Base-by-base conservation (phyloP, 1,140 invertebrate genomes). In the Pseudomyrmex pallidus region DNA sequence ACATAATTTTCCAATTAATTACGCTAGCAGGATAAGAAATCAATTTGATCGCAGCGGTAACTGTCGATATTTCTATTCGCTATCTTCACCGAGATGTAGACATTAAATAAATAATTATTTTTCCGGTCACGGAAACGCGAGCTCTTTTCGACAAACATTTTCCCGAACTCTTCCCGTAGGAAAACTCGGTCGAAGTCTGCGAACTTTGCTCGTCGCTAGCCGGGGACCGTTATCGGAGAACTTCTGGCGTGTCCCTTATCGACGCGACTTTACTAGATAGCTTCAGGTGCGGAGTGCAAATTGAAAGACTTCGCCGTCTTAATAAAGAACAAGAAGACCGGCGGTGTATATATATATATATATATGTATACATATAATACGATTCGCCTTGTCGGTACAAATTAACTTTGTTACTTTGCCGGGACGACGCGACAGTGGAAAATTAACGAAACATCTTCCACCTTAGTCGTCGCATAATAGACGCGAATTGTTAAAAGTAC, bases 361-460 rank as follows among this genome's bases (percentile, higher is more conserved):
- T 89, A 89, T 25, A 61, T 13, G n/a, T 13, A 12, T 17, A 17
- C n/a, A 66, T 68, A 89, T 89, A 89, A 89, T 87, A 86, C 74
- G 73, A 89, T 88, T 70, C 70, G 50, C 66, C 76, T 66, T 82
- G 77, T 13, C 54, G 56, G 61, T 17, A 83, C 61, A 88, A 89
- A 88, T 90, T 90, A 82, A 90, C 88, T 89, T 90, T 83, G 85
- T 90, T 90, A 88, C 76, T 64, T 61, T 22, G 73, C 59, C 61
- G 72, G 63, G 50, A n/a, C 22, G 66, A 68, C 17, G n/a, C 63
- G 74, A 62, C 56, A 48, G 46, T 63, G 82, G 83, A 20, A 78
- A 90, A 90, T 89, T 89, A 89, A 85, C 63, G 68, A 88, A 90
- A 84, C 67, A 84, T 82, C 78, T 86, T 74, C 83, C 48, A 63